Base-by-base conservation (phyloP, 37 sponge, comb jelly and placozoan species). In the Petrosia ficiformis region DNA sequence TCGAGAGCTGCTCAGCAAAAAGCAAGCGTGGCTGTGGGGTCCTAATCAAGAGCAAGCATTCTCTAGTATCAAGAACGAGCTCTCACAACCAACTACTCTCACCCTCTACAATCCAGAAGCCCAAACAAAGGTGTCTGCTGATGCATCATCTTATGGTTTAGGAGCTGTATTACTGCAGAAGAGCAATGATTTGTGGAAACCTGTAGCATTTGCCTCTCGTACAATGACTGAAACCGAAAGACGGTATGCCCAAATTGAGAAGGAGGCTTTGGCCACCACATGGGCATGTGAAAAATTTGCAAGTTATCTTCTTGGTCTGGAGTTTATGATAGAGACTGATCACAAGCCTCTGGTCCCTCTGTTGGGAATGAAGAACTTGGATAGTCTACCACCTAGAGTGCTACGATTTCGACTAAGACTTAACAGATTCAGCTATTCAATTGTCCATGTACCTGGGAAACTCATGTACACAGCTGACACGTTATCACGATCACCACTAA, bases 21-120 rank as follows among this genome's bases (percentile, higher is more conserved):
- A 74, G 61, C 8, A 16, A 79, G 40, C 75, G 0, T 85, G 80
- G 86, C 2, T 78, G 35, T 78, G 86, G 86, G 80, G 80, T 0
- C 68, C 59, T 21, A 34, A 1, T 8, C 86, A 85, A 21, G 68
- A 71, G 11, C 71, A 61, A 52, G 73, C 75, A 21, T 85, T 85
- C 57, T 2, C 26, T 2, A 35, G 41, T 10, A 48, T 48, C 8
- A 48, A 48, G 14, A 14, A 48, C 14, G 54, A 48, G 54, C 54
- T 48, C 14, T 8, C 14, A 19, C 8, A 48, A 48, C 54, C 54
- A 19, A 14, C 54, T 48, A 48, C 14, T 14, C 8, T 48, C 8
- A 14, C 54, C 14, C 8, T 48, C 54, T 48, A 48, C 54, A 48
- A 48, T 48, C 54, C 14, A 19, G 54, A 48, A 19, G 54, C 54